Evolutionary conservation across 1,140 invertebrate genomes (phyloP).

Genomic region (Ceratosolen fusciceps): DNA sequence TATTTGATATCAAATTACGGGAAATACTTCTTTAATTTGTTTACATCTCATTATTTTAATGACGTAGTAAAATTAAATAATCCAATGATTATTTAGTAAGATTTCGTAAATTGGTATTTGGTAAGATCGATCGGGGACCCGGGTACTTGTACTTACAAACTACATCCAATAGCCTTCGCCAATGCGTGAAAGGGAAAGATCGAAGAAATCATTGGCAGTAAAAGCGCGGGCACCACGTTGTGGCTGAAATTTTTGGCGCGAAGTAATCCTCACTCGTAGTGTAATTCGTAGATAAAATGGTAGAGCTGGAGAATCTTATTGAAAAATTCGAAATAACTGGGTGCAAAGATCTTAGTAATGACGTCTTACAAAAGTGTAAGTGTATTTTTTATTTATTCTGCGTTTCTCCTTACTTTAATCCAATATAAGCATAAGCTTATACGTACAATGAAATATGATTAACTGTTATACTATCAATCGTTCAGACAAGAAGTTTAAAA

Average conservation of each 20-base stretch:
- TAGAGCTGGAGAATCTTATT: constrained; percentile 54
- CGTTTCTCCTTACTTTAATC: background rate
- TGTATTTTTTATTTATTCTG: constrained; percentile 27
- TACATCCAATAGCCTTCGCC: too few relatives aligned
- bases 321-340: constrained; percentile 58
- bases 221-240: constrained; percentile 13
- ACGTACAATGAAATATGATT: too few relatives aligned
- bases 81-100: too few relatives aligned
- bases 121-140: too few relatives aligned
- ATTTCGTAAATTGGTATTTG: too few relatives aligned
- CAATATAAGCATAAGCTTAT: too few relatives aligned
- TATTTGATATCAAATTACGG: too few relatives aligned
- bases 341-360: constrained; percentile 53
- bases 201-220: background rate
- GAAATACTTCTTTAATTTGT: too few relatives aligned
- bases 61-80: too few relatives aligned
- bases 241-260: constrained; percentile 56
- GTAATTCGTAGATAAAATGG: constrained; percentile 56
- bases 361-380: constrained; percentile 64
- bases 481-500: background rate
- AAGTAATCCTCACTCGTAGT: constrained; percentile 31
- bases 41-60: too few relatives aligned
- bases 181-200: too few relatives aligned
- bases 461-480: background rate
- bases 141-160: too few relatives aligned